These are phyloP conservation scores for Chironomus striatipennis DNA, from an alignment of 1,140 invertebrate genomes.

Conservation along the genomic window DNA sequence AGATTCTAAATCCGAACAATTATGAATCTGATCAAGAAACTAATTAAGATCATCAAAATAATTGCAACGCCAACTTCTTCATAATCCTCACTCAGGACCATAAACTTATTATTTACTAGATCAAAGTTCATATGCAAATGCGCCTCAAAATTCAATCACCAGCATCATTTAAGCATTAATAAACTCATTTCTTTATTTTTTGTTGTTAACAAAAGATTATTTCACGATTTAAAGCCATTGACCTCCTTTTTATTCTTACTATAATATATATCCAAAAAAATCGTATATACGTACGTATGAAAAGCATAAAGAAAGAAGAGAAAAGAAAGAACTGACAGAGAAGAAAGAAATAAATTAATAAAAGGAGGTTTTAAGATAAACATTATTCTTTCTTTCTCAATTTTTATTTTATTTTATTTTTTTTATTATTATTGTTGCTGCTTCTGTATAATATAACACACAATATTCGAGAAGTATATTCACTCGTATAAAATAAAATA, in stretches of 20 bases:
- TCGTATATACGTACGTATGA: not conserved
- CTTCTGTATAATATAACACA: constrained; percentile 14
- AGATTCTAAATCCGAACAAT: too few relatives aligned
- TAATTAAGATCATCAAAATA: too few relatives aligned
- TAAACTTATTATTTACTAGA: too few relatives aligned
- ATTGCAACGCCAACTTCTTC: too few relatives aligned
- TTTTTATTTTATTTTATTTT: not conserved
- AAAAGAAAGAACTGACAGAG: not conserved
- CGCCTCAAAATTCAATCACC: too few relatives aligned
- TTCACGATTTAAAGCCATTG: not conserved
- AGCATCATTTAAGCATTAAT: too few relatives aligned
- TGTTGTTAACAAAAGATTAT: constrained; percentile 4
- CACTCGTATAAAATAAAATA: not conserved
- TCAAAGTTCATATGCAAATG: too few relatives aligned
- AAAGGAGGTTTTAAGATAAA: constrained; percentile 13
- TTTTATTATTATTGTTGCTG: constrained; percentile 14
- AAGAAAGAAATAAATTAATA: constrained; percentile 15
- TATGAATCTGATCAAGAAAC: too few relatives aligned
- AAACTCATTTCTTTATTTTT: too few relatives aligned
- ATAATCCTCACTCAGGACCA: too few relatives aligned
- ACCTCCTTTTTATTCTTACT: not conserved
- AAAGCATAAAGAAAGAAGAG: not conserved
- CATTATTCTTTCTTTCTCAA: constrained; percentile 13
- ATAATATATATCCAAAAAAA: not conserved
- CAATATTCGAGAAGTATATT: not conserved